Base-by-base conservation (phyloP, 2,888 invertebrate genomes). In the Aplocera efformata region DNA sequence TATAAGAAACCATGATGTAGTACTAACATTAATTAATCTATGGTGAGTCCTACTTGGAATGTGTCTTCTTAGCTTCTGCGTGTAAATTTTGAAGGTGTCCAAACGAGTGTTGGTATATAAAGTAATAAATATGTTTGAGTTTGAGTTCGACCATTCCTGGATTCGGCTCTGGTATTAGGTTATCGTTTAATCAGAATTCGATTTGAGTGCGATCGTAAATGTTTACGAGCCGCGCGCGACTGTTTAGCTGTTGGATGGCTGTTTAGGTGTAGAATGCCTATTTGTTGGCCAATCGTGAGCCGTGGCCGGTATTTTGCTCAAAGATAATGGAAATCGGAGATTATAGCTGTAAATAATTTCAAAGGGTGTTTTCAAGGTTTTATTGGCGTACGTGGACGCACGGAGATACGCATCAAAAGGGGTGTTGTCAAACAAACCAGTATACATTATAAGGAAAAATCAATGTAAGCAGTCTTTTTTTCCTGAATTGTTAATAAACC, bases 101-200 rank as follows among this genome's bases (percentile, higher is more conserved):
- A n/a, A n/a, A n/a, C n/a, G n/a, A n/a, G n/a, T n/a, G n/a, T n/a
- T n/a, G n/a, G n/a, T n/a, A n/a, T n/a, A n/a, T n/a, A n/a, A 17
- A 17, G 13, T 5, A 17, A 17, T 17, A 17, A 5, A 17, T 3
- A 17, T 17, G 5, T 17, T n/a, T n/a, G n/a, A 17, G 3, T 3
- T 17, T 17, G 5, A 5, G 13, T 17, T 3, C 13, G 13, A 20
- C 20, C 11, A 5, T 7, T 6, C 10, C 27, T 28, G 11, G 3
- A 7, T 7, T 7, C 10, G 21, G 7, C 26, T 10, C 34, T 34
- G 26, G 10, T 6, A 5, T 17, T 17, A 50, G 37, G 47, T 48
- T 48, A 48, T 53, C 50, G 55, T 50, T 57, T 60, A 60, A 61
- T 60, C 55, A 47, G 50, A 50, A 55, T 59, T 54, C 57, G 39